Base-by-base conservation (phyloP, 2,113 vertebrate genomes). In the Circaetus cinerascens region DNA sequence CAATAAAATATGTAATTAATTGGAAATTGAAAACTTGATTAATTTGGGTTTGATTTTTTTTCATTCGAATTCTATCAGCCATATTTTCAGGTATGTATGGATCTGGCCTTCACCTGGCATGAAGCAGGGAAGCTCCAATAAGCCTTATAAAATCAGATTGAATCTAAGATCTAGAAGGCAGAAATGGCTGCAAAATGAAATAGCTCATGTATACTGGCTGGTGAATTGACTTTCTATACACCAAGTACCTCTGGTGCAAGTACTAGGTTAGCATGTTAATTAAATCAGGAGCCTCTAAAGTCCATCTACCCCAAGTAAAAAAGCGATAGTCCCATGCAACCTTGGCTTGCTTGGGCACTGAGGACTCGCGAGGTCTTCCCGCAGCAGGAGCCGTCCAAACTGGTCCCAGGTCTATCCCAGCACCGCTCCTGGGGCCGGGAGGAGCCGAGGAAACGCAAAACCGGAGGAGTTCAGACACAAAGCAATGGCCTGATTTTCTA, bases 1-100 rank as follows among this genome's bases (percentile, higher is more conserved):
- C 95, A 93, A 93, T 96, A 96, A 96, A 93, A 94, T 96, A 92
- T 78, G 75, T 86, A 93, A 94, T 93, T 96, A 96, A 88, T 97
- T 96, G 93, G 64, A 96, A 93, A 94, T 66, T 72, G 88, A 92
- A 91, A 92, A 73, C 73, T 26, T 91, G 87, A 96, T 90, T 94
- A 68, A 90, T 96, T 82, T 75, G 30, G 11, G 36, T 87, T 93
- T 87, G 73, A 76, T 91, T 79, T 88, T 72, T 57, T 36, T 81
- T 51, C 40, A 60, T 87, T 72, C 2, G 3, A 43, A 48, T 51
- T 77, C 64, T 53, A 46, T 72, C 71, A 67, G 59, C 59, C 45
- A 13, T 40, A 10, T 60, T 73, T 91, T 85, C 60, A 78, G 59
- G 22, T 7, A 3, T 0, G 2, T 82, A 34, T 81, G 83, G 92